phyloP scores from a whole-genome alignment of 2,797 vertebrate genomes.

The Crypturellus tataupa region DNA sequence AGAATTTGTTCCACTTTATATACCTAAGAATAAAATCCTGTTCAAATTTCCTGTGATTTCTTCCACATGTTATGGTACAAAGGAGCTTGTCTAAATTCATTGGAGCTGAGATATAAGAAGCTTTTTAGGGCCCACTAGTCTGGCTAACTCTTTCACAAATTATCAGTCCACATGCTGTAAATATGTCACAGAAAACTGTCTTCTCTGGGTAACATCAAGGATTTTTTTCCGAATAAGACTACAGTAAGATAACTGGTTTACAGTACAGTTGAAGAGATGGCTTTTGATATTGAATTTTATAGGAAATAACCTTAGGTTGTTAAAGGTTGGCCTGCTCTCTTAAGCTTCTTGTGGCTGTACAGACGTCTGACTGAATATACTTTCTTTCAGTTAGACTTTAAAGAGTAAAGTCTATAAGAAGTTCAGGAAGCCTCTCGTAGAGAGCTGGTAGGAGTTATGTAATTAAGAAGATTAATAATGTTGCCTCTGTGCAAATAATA shows the following conservation, averaged over 20 bases:
- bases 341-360: not conserved
- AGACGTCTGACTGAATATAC: not conserved
- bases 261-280: not conserved
- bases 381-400: not conserved
- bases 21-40: conserved; percentile 51
- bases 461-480: not conserved
- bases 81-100: conserved; percentile 43
- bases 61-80: conserved; percentile 72
- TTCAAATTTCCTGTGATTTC: conserved; percentile 73
- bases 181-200: conserved; percentile 4
- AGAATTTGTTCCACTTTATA: conserved; percentile 71
- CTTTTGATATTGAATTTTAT: not conserved
- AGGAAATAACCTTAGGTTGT: not conserved
- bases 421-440: not conserved
- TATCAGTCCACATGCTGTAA: conserved; percentile 24
- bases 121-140: conserved; percentile 26
- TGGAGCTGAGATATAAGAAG: conserved; percentile 3
- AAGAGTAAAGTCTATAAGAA: not conserved
- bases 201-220: not conserved
- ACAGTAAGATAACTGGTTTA: conserved; percentile 28
- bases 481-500: not conserved
- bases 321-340: not conserved
- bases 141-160: conserved; percentile 47
- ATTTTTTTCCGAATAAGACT: not conserved
- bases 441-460: not conserved